Evolutionary conservation across 2,797 vertebrate genomes (phyloP).

Genomic region (Pseudochromis fuscus): DNA sequence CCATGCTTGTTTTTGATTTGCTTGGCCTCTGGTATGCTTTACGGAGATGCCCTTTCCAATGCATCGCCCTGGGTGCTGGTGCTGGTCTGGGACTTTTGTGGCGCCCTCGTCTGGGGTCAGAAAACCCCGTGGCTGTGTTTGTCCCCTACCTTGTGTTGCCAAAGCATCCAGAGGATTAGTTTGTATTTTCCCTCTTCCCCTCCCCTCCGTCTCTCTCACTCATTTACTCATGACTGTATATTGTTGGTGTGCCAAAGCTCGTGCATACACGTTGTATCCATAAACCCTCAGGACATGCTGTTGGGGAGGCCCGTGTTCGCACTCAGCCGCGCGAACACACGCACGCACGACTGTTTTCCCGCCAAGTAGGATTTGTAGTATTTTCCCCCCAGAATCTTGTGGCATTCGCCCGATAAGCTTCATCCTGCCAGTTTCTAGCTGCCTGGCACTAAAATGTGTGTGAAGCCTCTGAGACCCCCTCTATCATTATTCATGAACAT

Average conservation of each 20-base stretch:
- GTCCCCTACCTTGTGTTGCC: conserved; percentile 62
- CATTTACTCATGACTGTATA: conserved; percentile 44
- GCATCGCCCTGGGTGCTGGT: conserved; percentile 43
- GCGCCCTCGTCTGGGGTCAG: conserved; percentile 46
- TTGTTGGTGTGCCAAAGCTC: conserved; percentile 45
- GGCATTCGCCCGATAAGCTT: conserved; percentile 75
- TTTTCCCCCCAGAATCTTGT: conserved; percentile 68
- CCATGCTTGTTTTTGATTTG: conserved; percentile 71
- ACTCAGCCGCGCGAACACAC: conserved; percentile 45
- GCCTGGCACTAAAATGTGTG: conserved; percentile 72
- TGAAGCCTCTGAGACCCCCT: conserved; percentile 72
- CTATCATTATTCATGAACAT: conserved; percentile 80
- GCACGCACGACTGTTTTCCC: conserved; percentile 58
- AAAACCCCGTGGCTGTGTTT: conserved; percentile 63
- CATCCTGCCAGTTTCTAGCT: conserved; percentile 70
- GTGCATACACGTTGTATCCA: conserved; percentile 30
- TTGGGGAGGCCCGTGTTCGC: conserved; percentile 59
- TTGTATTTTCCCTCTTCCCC: conserved; percentile 44
- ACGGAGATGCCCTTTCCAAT: conserved; percentile 71
- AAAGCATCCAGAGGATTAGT: conserved; percentile 62
- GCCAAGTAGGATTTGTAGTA: conserved; percentile 74
- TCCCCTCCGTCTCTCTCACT: conserved; percentile 14
- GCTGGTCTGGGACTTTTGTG: conserved; percentile 52
- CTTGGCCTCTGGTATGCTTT: conserved; percentile 62
- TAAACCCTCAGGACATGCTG: conserved; percentile 64